Evolutionary conservation across 2,888 invertebrate species (phyloP), one percentile per base, ranked within the genome.

Genomic region (Nineta flava): DNA sequence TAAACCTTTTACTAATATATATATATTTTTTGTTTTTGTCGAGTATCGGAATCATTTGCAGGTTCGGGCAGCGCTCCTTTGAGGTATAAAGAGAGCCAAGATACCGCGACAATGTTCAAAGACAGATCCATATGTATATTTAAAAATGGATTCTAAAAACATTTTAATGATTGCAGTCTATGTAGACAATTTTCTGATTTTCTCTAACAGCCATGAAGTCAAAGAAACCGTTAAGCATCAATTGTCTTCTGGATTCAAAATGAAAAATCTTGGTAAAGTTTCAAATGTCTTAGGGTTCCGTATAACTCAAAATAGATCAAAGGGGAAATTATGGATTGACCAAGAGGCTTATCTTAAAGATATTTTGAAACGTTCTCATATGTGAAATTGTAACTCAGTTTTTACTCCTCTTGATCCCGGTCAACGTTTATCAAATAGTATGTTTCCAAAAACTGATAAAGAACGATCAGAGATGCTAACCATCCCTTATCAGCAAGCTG

Each of bases 51-150:
- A n/a, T n/a, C n/a, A n/a, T n/a, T n/a, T n/a, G n/a, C n/a, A n/a
- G n/a, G n/a, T n/a, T n/a, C n/a, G n/a, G n/a, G n/a, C n/a, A n/a
- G n/a, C n/a, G n/a, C n/a, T n/a, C n/a, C n/a, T n/a, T n/a, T n/a
- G n/a, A n/a, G n/a, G n/a, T n/a, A n/a, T n/a, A n/a, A n/a, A n/a
- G n/a, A n/a, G n/a, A n/a, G n/a, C n/a, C n/a, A n/a, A n/a, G n/a
- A n/a, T n/a, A n/a, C n/a, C n/a, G n/a, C n/a, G n/a, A 31, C 48
- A 51, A 35, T 53, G 54, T 48, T 46, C 47, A 32, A 9, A 48
- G 32, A 41, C 51, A 48, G 55, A 58, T 9, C 53, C 54, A 2
- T 56, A 56, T 48, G 21, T 57, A 4, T 35, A 35, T 35, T 35
- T n/a, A 4, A 10, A 35, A 35, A 35, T 35, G 2, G 6, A 10